Evolutionary conservation across 2,797 vertebrate genomes (phyloP), one percentile per base, ranked within the genome.

Genomic region (Alca torda): DNA sequence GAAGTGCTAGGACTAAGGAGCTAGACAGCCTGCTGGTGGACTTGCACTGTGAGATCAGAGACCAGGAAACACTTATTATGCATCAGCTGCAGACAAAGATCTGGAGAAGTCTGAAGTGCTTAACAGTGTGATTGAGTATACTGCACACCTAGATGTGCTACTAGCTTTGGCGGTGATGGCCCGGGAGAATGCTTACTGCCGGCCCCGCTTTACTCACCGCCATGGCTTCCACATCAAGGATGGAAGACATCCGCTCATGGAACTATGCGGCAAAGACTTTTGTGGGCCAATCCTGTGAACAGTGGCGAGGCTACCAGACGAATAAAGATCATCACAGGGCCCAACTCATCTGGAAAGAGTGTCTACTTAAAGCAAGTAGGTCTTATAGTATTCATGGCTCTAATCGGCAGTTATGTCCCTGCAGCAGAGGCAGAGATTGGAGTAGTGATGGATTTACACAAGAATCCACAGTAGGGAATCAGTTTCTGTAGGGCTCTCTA

Each of bases 261-360:
- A 99, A 96, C 97, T 99, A 50, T 99, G 99, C 81, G 98, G 98
- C 99, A 51, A 98, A 98, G 60, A 98, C 99, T 35, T 99, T 99
- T 13, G 99, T 99, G 91, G 91, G 98, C 99, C 95, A 99, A 99
- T 95, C 98, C 99, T 45, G 98, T 98, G 81, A 95, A 98, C 78
- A 99, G 98, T 6, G 97, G 97, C 1, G 98, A 99, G 92, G 97
- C 97, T 3, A 97, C 98, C 64, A 98, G 98, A 45, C 98, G 98
- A 96, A 98, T 99, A 81, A 99, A 99, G 96, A 98, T 99, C 82
- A 98, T 99, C 96, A 99, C 99, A 2, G 99, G 99, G 30, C 99
- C 99, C 50, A 99, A 99, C 96, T 99, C 99, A 50, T 99, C 99
- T 77, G 99, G 99, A 83, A 99, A 99, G 96, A 99, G 99, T 48